Evolutionary conservation across 2,797 vertebrate species (phyloP), one percentile per base, ranked within the genome.

Genomic region (Poecilia picta): DNA sequence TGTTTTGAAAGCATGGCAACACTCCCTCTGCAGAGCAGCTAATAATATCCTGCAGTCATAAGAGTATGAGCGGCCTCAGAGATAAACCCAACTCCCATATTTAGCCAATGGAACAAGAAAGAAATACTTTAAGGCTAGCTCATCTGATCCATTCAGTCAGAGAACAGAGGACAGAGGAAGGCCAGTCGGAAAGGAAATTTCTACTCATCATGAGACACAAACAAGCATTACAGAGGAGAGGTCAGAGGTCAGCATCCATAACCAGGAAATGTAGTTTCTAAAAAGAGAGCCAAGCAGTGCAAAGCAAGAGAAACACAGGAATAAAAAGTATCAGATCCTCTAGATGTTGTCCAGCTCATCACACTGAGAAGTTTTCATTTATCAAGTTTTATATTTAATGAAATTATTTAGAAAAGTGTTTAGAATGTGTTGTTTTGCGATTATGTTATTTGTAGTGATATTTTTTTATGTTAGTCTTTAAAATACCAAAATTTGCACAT

Each of bases 21-120:
- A 23, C n/a, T 33, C 39, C 11, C 55, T 16, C 10, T 4, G 41
- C 62, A 77, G 33, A 8, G 5, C 66, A 74, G 84, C 20, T 55
- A 79, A 73, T 80, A 23, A 84, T 82, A 49, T 82, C 57, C 68
- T 15, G 59, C 77, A 49, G 80, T 84, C 84, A 84, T 76, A 73
- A 46, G 55, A 77, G 33, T 78, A 55, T 74, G 71, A 73, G n/a
- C 72, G 28, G 55, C 82, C 71, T 78, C 81, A 31, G 73, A 77
- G 72, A 77, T 83, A 47, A 78, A 72, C 53, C 82, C 43, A 72
- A 70, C 20, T 57, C 72, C 83, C 85, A 88, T 74, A 87, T 92
- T 90, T 88, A 90, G 85, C 47, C 33, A 4, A n/a, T 1, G 72
- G 74, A 76, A 87, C 83, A 83, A 85, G 81, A 85, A 88, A 80